phyloP scores from a whole-genome alignment of 2,888 invertebrate genomes.

The Dasypogon diadema region DNA sequence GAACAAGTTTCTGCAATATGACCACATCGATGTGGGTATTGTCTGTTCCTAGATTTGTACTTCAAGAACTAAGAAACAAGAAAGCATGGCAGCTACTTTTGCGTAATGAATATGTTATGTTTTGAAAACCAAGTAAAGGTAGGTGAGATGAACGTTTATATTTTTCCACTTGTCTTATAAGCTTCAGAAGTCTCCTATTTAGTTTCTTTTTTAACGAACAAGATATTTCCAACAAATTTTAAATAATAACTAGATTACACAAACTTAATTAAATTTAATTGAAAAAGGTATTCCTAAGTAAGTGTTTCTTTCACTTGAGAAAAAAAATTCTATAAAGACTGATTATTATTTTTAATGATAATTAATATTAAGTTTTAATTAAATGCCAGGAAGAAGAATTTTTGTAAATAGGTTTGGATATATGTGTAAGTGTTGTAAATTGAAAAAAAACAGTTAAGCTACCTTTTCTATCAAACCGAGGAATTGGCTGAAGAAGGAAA shows the following conservation, averaged over 20 bases:
- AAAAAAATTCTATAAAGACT: constrained; percentile 55
- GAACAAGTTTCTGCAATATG: constrained; percentile 69
- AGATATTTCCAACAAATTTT: neutral
- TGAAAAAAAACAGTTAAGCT: neutral
- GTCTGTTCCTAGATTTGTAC: constrained; percentile 11
- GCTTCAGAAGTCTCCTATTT: constrained; percentile 15
- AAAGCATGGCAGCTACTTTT: neutral
- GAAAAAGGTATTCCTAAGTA: neutral
- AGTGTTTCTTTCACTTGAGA: constrained; percentile 48
- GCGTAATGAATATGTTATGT: neutral
- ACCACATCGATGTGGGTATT: constrained; percentile 63
- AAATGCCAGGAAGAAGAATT: constrained; percentile 28
- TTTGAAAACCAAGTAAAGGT: neutral
- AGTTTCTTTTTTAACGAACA: constrained; percentile 10
- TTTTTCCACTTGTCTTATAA: constrained; percentile 35
- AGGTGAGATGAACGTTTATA: constrained; percentile 5
- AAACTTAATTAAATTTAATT: constrained; percentile 14
- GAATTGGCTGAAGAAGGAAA: neutral
- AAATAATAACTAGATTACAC: neutral
- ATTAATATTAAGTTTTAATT: constrained; percentile 51
- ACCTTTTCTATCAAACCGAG: neutral
- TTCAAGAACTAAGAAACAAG: neutral
- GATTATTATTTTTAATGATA: constrained; percentile 53
- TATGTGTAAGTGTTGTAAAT: constrained; percentile 27
- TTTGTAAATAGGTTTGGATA: constrained; percentile 43